phyloP scores from a whole-genome alignment of 2,888 invertebrate genomes.

The Branchellion lobata region DNA sequence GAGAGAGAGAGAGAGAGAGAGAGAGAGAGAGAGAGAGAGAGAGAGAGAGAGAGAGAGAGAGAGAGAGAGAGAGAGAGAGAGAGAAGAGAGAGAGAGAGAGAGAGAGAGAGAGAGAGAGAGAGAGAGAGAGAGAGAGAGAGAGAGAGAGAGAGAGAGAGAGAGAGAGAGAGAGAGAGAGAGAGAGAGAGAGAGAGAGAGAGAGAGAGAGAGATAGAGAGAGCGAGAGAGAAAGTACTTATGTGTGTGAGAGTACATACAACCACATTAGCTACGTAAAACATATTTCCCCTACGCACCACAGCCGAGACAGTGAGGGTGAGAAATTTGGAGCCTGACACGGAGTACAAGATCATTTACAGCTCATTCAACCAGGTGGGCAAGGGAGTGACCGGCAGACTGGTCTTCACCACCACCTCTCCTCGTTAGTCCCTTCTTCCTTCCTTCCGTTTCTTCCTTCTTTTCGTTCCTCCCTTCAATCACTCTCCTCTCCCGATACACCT shows the following conservation, averaged over 20 bases:
- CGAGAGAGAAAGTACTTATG: not conserved
- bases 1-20: slow-evolving; percentile 4
- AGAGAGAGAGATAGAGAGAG: no score
- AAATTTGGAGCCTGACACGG: no score
- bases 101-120: not conserved
- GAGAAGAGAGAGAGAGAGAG: not conserved
- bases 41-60: slow-evolving; percentile 25
- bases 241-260: not conserved
- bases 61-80: slow-evolving; percentile 33
- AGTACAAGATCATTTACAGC: no score
- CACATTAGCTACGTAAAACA: not conserved
- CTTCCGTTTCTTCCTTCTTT: no score
- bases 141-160: not conserved
- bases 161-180: slow-evolving; percentile 10
- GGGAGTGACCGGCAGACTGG: no score
- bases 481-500: no score
- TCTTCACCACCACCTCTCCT: not conserved
- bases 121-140: slow-evolving; percentile 3
- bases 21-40: not conserved
- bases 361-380: not conserved
- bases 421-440: no score
- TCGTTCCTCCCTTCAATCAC: no score
- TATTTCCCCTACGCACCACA: no score
- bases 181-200: not conserved
- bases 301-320: no score